phyloP scores from a whole-genome alignment of 2,797 vertebrate species.

The Sebastes iracundus region DNA sequence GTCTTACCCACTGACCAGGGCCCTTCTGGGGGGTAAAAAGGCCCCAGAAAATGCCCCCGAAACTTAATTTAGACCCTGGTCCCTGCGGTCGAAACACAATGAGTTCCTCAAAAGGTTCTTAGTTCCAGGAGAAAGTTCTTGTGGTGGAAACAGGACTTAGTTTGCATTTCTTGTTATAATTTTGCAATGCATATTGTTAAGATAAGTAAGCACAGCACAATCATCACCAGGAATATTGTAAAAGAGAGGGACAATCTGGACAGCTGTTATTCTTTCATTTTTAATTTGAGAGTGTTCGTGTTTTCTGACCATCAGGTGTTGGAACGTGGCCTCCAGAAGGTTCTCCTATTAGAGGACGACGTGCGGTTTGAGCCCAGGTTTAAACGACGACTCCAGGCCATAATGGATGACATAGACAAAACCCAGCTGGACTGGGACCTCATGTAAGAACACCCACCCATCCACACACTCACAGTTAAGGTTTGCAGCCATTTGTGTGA shows the following conservation, averaged over 20 bases:
- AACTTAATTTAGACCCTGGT: too few relatives aligned
- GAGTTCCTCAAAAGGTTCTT: too few relatives aligned
- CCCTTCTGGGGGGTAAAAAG: too few relatives aligned
- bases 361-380: constrained; percentile 96
- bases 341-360: constrained; percentile 94
- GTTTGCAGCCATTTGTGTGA: neutral
- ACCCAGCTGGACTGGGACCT: constrained; percentile 94
- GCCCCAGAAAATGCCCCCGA: too few relatives aligned
- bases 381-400: constrained; percentile 86
- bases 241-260: neutral
- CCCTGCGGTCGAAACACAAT: too few relatives aligned
- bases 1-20: too few relatives aligned
- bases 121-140: too few relatives aligned
- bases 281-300: neutral
- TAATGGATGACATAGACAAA: constrained; percentile 88
- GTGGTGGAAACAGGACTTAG: too few relatives aligned
- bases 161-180: neutral
- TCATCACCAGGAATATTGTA: neutral
- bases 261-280: neutral
- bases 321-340: constrained; percentile 85
- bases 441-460: constrained; percentile 85
- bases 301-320: constrained; percentile 82
- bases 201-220: neutral
- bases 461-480: neutral
- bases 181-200: neutral